phyloP scores from a whole-genome alignment of 2,113 vertebrate genomes.

The Megaceryle maxima region DNA sequence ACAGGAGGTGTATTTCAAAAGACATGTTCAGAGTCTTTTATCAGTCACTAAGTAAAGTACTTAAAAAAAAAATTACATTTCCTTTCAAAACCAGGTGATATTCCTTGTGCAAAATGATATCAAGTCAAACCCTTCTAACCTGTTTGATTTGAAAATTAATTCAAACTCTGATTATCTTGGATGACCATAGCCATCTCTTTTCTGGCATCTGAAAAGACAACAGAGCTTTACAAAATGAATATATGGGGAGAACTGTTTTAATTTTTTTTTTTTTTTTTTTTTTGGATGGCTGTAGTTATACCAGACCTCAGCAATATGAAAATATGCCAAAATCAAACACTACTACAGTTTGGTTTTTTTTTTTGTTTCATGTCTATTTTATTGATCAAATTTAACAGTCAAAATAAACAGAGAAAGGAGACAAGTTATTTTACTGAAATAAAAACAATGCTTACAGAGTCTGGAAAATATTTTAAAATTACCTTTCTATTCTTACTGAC shows the following conservation, averaged over 20 bases:
- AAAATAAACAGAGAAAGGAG: background rate
- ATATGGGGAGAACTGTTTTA: background rate
- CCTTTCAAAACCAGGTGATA: background rate
- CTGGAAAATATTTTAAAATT: background rate
- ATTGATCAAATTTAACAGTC: background rate
- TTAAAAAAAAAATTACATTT: background rate
- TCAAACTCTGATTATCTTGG: background rate
- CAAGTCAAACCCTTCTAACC: background rate
- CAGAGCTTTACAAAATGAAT: background rate
- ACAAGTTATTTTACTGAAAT: background rate
- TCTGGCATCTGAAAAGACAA: background rate
- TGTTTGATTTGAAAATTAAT: background rate
- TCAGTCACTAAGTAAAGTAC: background rate
- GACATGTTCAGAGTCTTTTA: background rate
- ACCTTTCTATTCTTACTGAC: background rate
- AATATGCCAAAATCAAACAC: background rate
- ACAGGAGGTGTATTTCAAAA: background rate
- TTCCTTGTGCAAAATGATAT: background rate
- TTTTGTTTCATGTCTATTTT: background rate
- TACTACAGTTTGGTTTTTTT: background rate
- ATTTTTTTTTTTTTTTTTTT: background rate
- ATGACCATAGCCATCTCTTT: background rate
- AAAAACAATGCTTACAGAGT: background rate
- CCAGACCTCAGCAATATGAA: background rate
- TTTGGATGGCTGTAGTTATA: background rate